Conservation (phyloP, 2,797 vertebrate genomes). For the Myoxocephalus aenaeus region DNA sequence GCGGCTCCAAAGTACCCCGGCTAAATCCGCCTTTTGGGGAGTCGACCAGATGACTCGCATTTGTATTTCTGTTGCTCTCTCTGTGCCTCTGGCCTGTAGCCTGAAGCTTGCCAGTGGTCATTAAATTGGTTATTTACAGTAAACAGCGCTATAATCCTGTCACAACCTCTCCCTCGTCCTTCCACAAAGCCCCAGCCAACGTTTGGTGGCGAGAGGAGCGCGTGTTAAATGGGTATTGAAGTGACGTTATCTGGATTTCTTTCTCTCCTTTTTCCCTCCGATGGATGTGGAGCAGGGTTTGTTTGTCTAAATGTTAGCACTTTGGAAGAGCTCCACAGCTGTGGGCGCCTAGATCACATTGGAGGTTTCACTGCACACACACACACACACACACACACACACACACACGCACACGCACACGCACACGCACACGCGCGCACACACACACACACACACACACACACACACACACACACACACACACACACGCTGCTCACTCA, state of each 20-base stretch:
- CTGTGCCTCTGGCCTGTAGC: conserved; percentile 67
- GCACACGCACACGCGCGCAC: conserved; percentile 58
- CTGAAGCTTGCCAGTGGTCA: conserved; percentile 71
- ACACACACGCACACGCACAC: conserved; percentile 48
- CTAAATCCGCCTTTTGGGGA: conserved; percentile 66
- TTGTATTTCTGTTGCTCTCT: conserved; percentile 69
- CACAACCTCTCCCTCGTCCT: conserved; percentile 66
- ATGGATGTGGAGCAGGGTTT: conserved; percentile 77
- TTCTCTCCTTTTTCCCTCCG: conserved; percentile 48
- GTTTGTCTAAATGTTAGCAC: conserved; percentile 83
- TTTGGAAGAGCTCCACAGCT: conserved; percentile 81
- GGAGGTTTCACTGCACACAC: conserved; percentile 67
- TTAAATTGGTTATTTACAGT: conserved; percentile 82
- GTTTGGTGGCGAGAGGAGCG: conserved; percentile 64
- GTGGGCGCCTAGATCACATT: conserved; percentile 76
- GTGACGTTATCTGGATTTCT: conserved; percentile 74
- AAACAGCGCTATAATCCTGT: conserved; percentile 73
- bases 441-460: conserved; percentile 36
- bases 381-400: conserved; percentile 43
- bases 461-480: conserved; percentile 37
- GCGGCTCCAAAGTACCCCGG: conserved; percentile 56
- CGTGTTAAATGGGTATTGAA: conserved; percentile 72
- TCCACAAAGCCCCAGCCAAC: conserved; percentile 65
- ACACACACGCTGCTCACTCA: conserved; percentile 77
- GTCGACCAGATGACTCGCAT: conserved; percentile 77